Percentiles rank a stretch among this genome's conserved stretches.
Evolutionary conservation across 2,113 vertebrate genomes (phyloP).

Genomic region (Corynorhinus townsendii): DNA sequence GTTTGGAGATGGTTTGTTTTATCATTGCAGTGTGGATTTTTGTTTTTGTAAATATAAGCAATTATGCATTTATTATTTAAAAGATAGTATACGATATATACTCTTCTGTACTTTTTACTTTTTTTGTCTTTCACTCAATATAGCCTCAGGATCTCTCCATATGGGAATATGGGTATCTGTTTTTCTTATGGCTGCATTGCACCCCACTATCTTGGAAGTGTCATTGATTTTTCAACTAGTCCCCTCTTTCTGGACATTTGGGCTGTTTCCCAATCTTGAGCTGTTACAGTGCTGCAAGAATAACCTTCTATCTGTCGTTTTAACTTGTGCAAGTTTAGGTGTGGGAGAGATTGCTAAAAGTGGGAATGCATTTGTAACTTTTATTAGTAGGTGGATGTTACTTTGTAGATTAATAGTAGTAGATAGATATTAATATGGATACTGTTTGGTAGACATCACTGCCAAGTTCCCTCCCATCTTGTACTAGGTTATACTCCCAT

Average conservation of each 20-base stretch:
- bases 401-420: background rate
- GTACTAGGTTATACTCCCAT: background rate
- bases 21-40: background rate
- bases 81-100: background rate
- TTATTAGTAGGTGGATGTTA: background rate
- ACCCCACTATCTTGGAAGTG: background rate
- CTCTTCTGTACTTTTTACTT: background rate
- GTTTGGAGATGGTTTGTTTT: background rate
- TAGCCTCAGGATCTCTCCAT: background rate
- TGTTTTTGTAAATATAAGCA: background rate
- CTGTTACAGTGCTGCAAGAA: background rate
- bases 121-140: background rate
- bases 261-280: background rate
- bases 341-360: background rate
- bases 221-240: background rate
- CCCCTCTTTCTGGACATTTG: background rate
- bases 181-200: background rate
- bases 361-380: background rate
- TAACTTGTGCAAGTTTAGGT: background rate
- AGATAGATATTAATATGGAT: background rate
- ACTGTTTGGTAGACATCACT: background rate
- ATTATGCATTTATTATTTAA: background rate
- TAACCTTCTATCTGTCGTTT: background rate
- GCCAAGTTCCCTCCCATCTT: background rate
- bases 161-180: background rate